Base-by-base conservation (phyloP, 2,888 invertebrate genomes). In the Caenorhabditis sulstoni region DNA sequence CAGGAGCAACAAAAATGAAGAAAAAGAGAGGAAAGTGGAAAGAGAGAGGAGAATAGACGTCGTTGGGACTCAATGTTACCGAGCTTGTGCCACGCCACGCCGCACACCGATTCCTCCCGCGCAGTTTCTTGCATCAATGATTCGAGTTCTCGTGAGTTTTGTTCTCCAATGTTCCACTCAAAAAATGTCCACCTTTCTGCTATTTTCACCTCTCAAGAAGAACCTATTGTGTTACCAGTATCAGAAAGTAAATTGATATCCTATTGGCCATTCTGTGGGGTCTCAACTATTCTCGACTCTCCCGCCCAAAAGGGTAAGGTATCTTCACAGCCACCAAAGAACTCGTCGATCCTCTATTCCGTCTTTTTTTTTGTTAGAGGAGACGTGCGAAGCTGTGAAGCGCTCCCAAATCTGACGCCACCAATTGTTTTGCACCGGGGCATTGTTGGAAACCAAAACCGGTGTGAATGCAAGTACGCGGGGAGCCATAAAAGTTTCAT, bases 401-500 rank as follows among this genome's bases (percentile, higher is more conserved):
- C 37, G 55, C 45, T 45, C 37, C 47, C 47, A 57, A 29, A 29
- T 5, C 29, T 29, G 29, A 29, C 55, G 45, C 53, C 57, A 45
- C 57, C 66, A 57, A 66, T 66, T 55, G 66, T 55, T 66, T 20
- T 9, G 57, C 29, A 29, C 52, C n/a, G 7, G 50, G 22, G 67
- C 58, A 58, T 59, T 68, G 58, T 58, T 68, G 22, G 20, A 50
- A 22, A 16, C 49, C 23, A 47, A n/a, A n/a, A n/a, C 14, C 29
- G 29, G 29, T 61, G 70, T 70, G 70, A 70, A 70, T 70, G 47
- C 53, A 45, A n/a, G n/a, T n/a, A n/a, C n/a, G n/a, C n/a, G 44
- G n/a, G 55, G 55, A 20, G 47, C 9, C 65, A 71, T 71, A 47
- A 71, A 71, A 71, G 55, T 71, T 71, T 71, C 61, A 71, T 62